Base-by-base conservation (phyloP, 2,888 invertebrate genomes). In the Stenodema calcarata region DNA sequence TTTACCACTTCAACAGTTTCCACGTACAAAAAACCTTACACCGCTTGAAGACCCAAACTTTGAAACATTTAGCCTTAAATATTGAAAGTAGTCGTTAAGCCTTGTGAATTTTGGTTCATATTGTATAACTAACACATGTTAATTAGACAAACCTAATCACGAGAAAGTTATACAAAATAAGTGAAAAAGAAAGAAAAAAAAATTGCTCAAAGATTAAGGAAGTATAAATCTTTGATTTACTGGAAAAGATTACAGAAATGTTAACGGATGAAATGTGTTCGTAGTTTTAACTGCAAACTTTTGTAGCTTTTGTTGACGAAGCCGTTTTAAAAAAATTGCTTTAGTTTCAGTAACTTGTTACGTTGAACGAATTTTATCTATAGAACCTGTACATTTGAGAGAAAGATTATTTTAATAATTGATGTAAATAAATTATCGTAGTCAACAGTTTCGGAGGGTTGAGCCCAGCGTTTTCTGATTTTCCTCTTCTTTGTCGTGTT, bases 321-420 rank as follows among this genome's bases (percentile, higher is more conserved):
- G 41, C 18, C 73, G 16, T 35, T 41, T n/a, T 3, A n/a, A 73
- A 73, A 54, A 73, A 73, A 54, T 16, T 18, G 4, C 18, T 18
- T 73, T 35, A 18, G 6, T 73, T 50, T 81, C 41, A 30, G 62
- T 23, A 23, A 62, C 50, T 62, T 62, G 62, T 81, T 81, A 28
- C 54, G 47, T 54, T 28, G 35, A 81, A 42, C 80, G 50, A 81
- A 81, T 42, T 62, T 81, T 54, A 47, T 69, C 82, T 69, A 70
- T 62, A 69, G 69, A 82, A 82, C 69, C 70, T 82, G 69, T 82
- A 82, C 62, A 82, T 62, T 41, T 70, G 69, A 82, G 70, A 82
- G 69, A 82, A 62, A 82, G 70, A 82, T 82, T 82, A 82, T 82
- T 82, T 82, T 82, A 82, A 82, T 82, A 82, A 62, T 82, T 62